Conservation (phyloP, 2,113 vertebrate species). For the Strix aluco region DNA sequence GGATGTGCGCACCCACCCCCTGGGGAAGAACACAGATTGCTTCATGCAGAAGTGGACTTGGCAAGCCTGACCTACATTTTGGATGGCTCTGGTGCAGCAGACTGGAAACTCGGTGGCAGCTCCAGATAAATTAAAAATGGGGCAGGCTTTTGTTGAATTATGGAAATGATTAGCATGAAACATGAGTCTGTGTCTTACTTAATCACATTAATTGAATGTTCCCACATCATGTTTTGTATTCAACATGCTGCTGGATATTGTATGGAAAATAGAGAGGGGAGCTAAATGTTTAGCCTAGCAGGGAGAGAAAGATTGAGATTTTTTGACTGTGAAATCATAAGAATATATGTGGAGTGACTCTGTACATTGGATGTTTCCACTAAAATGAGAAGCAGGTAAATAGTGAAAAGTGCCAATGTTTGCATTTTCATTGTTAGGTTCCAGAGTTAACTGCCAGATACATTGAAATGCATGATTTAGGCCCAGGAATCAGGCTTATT, state of each 20-base stretch:
- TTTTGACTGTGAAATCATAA: not conserved
- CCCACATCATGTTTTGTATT: not conserved
- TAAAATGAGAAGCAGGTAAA: not conserved
- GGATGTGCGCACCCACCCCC: not conserved
- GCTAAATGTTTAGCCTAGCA: not conserved
- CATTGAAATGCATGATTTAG: not conserved
- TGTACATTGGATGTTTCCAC: not conserved
- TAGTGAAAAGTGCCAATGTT: not conserved
- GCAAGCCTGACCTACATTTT: constrained; percentile 66
- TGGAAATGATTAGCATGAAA: constrained; percentile 19
- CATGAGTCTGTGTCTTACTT: not conserved
- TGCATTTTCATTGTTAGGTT: not conserved
- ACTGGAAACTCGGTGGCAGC: constrained; percentile 41
- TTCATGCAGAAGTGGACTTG: constrained; percentile 7
- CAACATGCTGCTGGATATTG: not conserved
- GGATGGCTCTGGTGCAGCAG: constrained; percentile 48
- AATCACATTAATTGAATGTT: constrained; percentile 5
- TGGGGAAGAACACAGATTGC: not conserved
- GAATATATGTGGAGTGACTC: not conserved
- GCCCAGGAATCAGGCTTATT: not conserved
- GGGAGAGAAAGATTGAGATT: not conserved
- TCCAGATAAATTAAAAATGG: constrained; percentile 33
- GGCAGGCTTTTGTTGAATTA: constrained; percentile 46
- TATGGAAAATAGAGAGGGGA: not conserved
- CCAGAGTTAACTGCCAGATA: not conserved